Base-by-base conservation (phyloP, 1,140 invertebrate species). In the Rhyzopertha dominica region DNA sequence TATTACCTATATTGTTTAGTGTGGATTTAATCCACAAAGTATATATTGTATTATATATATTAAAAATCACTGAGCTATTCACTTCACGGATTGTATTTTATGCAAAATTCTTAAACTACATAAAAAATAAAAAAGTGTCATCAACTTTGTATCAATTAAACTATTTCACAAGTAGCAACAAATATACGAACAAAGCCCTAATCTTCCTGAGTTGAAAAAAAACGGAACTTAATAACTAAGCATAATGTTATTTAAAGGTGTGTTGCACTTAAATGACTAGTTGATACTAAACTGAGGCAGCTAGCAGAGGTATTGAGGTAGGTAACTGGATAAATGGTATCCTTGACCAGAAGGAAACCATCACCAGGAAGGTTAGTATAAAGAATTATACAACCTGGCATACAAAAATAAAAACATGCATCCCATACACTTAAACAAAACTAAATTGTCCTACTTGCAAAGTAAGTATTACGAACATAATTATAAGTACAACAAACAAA, bases 211-310 rank as follows among this genome's bases (percentile, higher is more conserved):
- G n/a, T n/a, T n/a, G n/a, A n/a, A n/a, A n/a, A n/a, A n/a, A n/a
- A n/a, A n/a, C n/a, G n/a, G n/a, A n/a, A n/a, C n/a, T n/a, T n/a
- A n/a, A n/a, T n/a, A n/a, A n/a, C n/a, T n/a, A n/a, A n/a, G n/a
- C n/a, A n/a, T n/a, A n/a, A n/a, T n/a, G n/a, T n/a, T n/a, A n/a
- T n/a, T n/a, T n/a, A n/a, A n/a, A n/a, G 38, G 31, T 46, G 35
- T 54, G 47, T 51, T 54, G 52, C 52, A 54, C 43, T 54, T 40
- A 54, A 46, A 51, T 54, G 52, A 54, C 52, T 54, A 54, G 52
- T 31, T 43, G 47, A 48, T 51, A 43, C 48, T 51, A 43, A 45
- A 50, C 36, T 41, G 52, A 54, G 52, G 51, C 47, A 49, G 43
- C 29, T 29, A n/a, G 29, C 29, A 40, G 34, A 29, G 39, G 39